phyloP scores from a whole-genome alignment of 2,888 invertebrate species.

The Troides helena region DNA sequence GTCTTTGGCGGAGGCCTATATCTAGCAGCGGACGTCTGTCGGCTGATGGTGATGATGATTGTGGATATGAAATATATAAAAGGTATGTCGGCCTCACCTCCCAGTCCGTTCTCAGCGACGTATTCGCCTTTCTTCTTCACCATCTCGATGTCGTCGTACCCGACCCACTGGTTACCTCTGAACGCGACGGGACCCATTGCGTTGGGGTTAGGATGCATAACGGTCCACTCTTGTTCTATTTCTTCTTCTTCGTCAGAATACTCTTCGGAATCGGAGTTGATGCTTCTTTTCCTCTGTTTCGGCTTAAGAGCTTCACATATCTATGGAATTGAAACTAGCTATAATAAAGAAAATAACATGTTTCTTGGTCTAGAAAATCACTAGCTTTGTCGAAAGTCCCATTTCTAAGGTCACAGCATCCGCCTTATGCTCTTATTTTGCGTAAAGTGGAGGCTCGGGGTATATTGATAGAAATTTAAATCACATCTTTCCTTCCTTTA shows the following conservation, averaged over 20 bases:
- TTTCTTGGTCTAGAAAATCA: no score
- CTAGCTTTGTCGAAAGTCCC: no score
- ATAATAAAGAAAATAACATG: no score
- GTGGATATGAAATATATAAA: neutral
- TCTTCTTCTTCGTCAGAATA: constrained; percentile 70
- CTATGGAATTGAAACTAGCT: constrained; percentile 61
- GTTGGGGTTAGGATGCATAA: constrained; percentile 88
- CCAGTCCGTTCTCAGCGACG: constrained; percentile 90
- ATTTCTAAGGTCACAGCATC: no score
- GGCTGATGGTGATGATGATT: no score
- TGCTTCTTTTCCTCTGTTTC: constrained; percentile 52
- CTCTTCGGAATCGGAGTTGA: constrained; percentile 49
- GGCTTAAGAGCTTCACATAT: constrained; percentile 89
- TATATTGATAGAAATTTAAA: no score
- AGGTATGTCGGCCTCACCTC: constrained; percentile 76
- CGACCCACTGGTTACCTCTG: constrained; percentile 93
- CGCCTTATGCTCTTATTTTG: no score
- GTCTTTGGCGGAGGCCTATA: no score
- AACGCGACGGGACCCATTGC: constrained; percentile 95
- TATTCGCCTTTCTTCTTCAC: constrained; percentile 91
- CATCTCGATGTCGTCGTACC: constrained; percentile 93
- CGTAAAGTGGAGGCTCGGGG: no score
- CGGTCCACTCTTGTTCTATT: constrained; percentile 84
- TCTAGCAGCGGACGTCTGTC: no score
- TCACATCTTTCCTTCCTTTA: no score